phyloP scores from a whole-genome alignment of 2,888 invertebrate species.

The Baronia brevicornis region DNA sequence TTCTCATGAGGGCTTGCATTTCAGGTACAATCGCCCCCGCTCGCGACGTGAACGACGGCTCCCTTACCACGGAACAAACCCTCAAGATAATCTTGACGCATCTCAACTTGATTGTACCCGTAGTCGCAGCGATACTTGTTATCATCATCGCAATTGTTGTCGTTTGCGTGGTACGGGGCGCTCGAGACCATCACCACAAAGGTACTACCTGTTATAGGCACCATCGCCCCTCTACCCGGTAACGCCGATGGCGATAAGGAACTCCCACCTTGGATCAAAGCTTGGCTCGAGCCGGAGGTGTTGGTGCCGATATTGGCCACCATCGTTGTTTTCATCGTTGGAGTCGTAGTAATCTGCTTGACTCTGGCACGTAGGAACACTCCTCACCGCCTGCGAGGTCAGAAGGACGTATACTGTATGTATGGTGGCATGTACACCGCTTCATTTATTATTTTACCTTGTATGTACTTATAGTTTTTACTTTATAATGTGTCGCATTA shows the following conservation, averaged over 20 bases:
- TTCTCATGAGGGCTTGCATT: conserved; percentile 72
- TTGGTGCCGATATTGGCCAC: conserved; percentile 93
- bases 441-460: conserved; percentile 32
- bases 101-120: conserved; percentile 94
- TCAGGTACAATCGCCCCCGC: conserved; percentile 95
- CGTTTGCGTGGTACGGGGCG: conserved; percentile 92
- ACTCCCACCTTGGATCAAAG: conserved; percentile 84
- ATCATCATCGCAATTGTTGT: conserved; percentile 95
- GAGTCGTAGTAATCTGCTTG: conserved; percentile 92
- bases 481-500: neutral
- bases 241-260: conserved; percentile 72
- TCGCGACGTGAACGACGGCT: conserved; percentile 82
- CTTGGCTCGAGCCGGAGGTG: conserved; percentile 92
- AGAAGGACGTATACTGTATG: conserved; percentile 85
- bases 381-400: conserved; percentile 88
- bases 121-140: conserved; percentile 92
- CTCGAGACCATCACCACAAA: conserved; percentile 89
- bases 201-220: conserved; percentile 82
- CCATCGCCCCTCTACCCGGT: conserved; percentile 85
- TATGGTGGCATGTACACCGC: conserved; percentile 70
- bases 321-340: conserved; percentile 91
- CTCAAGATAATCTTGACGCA: conserved; percentile 92
- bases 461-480: conserved; percentile 5
- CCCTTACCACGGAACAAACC: conserved; percentile 86
- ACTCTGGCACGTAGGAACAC: conserved; percentile 89